Base-by-base conservation (phyloP, 2,888 invertebrate genomes). In the Cerceris ruficornis region DNA sequence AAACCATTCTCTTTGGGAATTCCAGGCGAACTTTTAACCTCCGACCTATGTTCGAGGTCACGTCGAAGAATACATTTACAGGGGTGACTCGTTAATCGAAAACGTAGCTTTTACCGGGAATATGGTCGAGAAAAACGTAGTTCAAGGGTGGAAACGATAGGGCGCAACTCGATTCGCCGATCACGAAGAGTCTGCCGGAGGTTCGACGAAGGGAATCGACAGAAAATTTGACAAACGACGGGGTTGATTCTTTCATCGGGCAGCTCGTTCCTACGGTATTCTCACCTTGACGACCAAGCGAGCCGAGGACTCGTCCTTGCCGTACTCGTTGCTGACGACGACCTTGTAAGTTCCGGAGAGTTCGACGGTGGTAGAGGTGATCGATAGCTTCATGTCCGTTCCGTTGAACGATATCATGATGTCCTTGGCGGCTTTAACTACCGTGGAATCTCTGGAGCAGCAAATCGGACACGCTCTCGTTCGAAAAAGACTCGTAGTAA, bases 291-390 rank as follows among this genome's bases (percentile, higher is more conserved):
- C 96, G 28, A 96, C 96, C 73, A 99, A 94, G 88, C 97, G 96
- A 60, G 98, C 97, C 58, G 95, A 95, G 1, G 97, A 96, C 90
- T 97, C 97, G 86, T 97, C 98, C 91, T 96, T 96, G 64, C 99
- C 99, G 87, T 95, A 96, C 91, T 98, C 97, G 92, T 99, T 99
- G 89, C 95, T 96, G 68, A 98, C 96, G 41, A 97, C 95, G 57
- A 98, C 95, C 89, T 95, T 96, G 93, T 98, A 98, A 64, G 95
- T 95, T 55, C 97, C 98, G 6, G 95, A 94, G 90, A 96, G 95
- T 89, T 96, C 96, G 58, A 93, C 92, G n/a, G 94, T 94, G 68
- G 96, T 95, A 58, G 96, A 96, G 82, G 95, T 95, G 83, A 98
- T 96, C 77, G 95, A 95, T 9, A 98, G 93, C 79, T 96, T 95